Evolutionary conservation across 2,888 invertebrate genomes (phyloP).

Genomic region (Cecidostiba fungosa): DNA sequence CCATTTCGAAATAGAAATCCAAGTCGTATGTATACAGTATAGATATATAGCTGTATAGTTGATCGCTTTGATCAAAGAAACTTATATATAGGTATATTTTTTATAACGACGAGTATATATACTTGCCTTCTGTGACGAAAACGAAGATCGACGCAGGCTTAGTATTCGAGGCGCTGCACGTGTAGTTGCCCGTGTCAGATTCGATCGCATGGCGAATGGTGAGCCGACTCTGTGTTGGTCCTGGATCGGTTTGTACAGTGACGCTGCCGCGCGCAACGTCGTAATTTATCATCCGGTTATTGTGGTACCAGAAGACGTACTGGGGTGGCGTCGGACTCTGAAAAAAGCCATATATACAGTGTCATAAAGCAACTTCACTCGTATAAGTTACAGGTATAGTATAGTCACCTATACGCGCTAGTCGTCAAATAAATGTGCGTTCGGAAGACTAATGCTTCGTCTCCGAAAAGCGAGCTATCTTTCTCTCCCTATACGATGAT

Average conservation of each 20-base stretch:
- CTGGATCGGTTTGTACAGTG: constrained; percentile 91
- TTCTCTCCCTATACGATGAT: neutral
- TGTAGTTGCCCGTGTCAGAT: constrained; percentile 94
- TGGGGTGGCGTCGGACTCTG: constrained; percentile 96
- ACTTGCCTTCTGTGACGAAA: constrained; percentile 93
- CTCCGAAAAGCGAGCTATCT: neutral
- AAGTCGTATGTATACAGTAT: neutral
- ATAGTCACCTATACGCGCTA: neutral
- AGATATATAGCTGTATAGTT: neutral
- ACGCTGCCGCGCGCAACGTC: constrained; percentile 91
- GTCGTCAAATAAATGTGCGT: constrained; percentile 7
- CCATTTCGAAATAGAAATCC: neutral
- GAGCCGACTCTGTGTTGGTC: constrained; percentile 92
- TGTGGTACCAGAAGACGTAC: constrained; percentile 98
- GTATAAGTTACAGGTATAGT: too few relatives aligned
- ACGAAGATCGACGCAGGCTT: constrained; percentile 94
- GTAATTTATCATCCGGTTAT: constrained; percentile 96
- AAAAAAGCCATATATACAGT: too few relatives aligned
- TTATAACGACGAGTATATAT: neutral
- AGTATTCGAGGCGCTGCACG: constrained; percentile 94
- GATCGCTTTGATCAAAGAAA: neutral
- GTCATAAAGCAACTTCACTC: too few relatives aligned
- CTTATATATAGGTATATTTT: neutral
- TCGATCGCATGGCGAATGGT: constrained; percentile 91
- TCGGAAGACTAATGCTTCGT: constrained; percentile 10